A percentile compares a stretch with the other conserved stretches of the same genome.
Conservation (phyloP, 2,113 vertebrate species). For the Heloderma charlesbogerti region DNA sequence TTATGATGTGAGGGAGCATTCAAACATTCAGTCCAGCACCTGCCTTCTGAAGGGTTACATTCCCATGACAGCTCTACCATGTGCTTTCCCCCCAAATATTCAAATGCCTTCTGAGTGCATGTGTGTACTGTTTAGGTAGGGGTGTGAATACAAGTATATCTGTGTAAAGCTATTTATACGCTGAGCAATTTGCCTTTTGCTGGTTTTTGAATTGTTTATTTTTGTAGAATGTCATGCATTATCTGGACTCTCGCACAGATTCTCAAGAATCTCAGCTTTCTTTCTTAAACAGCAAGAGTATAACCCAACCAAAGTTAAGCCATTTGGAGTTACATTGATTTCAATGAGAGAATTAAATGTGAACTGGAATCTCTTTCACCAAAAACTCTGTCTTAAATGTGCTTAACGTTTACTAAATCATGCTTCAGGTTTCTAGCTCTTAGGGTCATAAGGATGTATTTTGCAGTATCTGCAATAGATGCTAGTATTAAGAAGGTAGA, state of each 20-base stretch:
- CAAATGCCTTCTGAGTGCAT: neutral
- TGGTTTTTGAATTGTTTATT: neutral
- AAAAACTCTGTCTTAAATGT: neutral
- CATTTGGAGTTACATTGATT: neutral
- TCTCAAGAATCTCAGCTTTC: conserved; percentile 4
- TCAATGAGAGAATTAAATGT: neutral
- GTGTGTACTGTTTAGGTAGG: neutral
- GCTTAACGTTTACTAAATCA: neutral
- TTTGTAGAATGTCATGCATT: neutral
- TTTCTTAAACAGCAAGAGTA: neutral
- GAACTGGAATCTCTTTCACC: neutral
- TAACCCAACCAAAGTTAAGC: neutral
- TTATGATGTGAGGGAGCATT: neutral
- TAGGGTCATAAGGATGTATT: neutral
- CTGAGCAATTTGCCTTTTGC: neutral
- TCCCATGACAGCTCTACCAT: no score
- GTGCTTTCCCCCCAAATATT: neutral
- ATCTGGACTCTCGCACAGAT: neutral
- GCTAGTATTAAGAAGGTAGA: neutral
- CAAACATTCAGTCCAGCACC: neutral
- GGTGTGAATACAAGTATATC: neutral
- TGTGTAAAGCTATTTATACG: neutral
- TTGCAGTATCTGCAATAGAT: neutral
- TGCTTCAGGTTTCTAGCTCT: neutral
- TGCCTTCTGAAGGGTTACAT: no score